phyloP scores from a whole-genome alignment of 2,797 vertebrate genomes.

The Lacerta agilis region DNA sequence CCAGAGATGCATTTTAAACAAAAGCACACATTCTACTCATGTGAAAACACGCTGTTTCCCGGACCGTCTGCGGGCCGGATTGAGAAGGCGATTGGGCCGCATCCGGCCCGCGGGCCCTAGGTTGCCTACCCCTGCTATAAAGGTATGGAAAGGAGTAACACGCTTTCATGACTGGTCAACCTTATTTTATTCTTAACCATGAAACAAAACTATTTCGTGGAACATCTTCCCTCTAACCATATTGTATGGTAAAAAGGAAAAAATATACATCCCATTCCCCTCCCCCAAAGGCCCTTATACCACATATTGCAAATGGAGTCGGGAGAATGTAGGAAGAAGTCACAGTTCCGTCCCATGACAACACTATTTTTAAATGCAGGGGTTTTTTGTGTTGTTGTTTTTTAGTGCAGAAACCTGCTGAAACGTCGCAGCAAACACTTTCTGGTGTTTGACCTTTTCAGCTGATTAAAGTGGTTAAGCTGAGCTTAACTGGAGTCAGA shows the following conservation, averaged over 20 bases:
- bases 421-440: constrained; percentile 45
- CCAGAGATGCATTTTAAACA: too few relatives aligned
- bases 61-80: too few relatives aligned
- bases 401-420: constrained; percentile 45
- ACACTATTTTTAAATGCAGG: constrained; percentile 33
- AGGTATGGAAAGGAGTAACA: not conserved
- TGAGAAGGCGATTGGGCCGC: too few relatives aligned
- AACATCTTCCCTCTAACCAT: not conserved
- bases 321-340: not conserved
- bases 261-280: too few relatives aligned
- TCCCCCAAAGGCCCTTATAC: not conserved
- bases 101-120: too few relatives aligned
- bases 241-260: not conserved
- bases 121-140: too few relatives aligned
- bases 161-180: not conserved
- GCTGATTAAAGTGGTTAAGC: constrained; percentile 54
- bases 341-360: not conserved
- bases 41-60: too few relatives aligned
- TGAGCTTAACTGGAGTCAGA: constrained; percentile 40
- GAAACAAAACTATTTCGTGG: not conserved
- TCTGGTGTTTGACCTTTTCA: constrained; percentile 62
- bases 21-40: too few relatives aligned
- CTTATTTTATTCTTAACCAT: not conserved
- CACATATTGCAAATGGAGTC: not conserved
- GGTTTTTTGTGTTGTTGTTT: not conserved